Base-by-base conservation (phyloP, 2,113 vertebrate species). In the Callocephalon fimbriatum region DNA sequence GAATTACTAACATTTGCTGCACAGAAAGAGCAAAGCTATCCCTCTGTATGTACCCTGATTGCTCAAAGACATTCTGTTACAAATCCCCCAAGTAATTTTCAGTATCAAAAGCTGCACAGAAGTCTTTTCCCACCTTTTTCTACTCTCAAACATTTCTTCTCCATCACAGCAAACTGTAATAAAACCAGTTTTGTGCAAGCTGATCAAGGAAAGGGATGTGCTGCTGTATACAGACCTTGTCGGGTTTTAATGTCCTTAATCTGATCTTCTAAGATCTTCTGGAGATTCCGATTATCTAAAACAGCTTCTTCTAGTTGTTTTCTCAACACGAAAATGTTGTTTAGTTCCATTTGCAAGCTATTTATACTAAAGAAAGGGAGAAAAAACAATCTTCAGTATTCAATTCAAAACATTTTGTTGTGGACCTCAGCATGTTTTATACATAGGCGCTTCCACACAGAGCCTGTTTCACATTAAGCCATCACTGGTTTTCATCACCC, bases 281-380 rank as follows among this genome's bases (percentile, higher is more conserved):
- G 98, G 13, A 99, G 98, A 74, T 99, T 98, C 94, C 97, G 98
- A 71, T 99, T 99, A 26, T 97, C 97, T 42, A 97, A 98, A 92
- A 99, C 97, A 14, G 98, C 98, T 4, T 98, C 98, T 86, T 99
- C 99, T 9, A 99, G 98, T 73, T 99, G 99, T 93, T 98, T 98
- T 70, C 99, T 97, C 61, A 99, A 98, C 66, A 98, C 95, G 38
- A 98, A 97, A 88, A 99, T 95, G 3, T 97, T 98, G 10, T 98
- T 98, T 71, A 99, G 92, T 90, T 99, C 99, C 23, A 98, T 94
- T 61, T 99, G 99, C 90, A 99, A 96, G 72, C 95, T 97, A 53
- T 75, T 91, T 71, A 93, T 70, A 77, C 98, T 98, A 81, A 84
- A 58, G 90, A 42, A 65, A 38, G 83, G 9, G 21, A 38, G n/a